Conservation (phyloP, 2,113 vertebrate species). For the Pitta sordida region DNA sequence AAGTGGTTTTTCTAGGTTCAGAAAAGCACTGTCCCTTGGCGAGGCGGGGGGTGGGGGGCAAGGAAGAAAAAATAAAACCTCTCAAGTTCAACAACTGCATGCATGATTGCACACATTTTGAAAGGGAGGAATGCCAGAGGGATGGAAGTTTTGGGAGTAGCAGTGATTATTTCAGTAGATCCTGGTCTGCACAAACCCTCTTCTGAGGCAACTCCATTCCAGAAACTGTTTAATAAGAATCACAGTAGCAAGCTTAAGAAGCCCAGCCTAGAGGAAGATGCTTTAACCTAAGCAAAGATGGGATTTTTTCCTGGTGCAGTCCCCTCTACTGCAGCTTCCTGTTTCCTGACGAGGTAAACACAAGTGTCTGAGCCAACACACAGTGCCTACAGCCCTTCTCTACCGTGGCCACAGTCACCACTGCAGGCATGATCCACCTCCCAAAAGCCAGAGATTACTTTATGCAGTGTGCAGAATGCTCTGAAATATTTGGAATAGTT, state of each 20-base stretch:
- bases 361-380: background rate
- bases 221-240: background rate
- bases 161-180: background rate
- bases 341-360: background rate
- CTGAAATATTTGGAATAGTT: background rate
- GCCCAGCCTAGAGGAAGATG: background rate
- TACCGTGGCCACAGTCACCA: background rate
- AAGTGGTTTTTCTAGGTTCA: background rate
- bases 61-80: background rate
- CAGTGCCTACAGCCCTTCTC: background rate
- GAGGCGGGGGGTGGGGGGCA: no score
- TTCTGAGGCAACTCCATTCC: background rate
- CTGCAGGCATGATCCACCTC: background rate
- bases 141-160: background rate
- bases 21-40: background rate
- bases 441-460: background rate
- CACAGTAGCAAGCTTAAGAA: background rate
- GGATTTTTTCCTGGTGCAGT: rapidly evolving
- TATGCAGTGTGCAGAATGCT: background rate
- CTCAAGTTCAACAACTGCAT: background rate
- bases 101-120: background rate
- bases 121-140: background rate
- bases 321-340: background rate
- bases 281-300: background rate
- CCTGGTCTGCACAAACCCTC: background rate